These are phyloP conservation scores for Apostichopus japonicus DNA, from an alignment of 35 echinoderm and acorn worm species.

Conservation along the genomic window DNA sequence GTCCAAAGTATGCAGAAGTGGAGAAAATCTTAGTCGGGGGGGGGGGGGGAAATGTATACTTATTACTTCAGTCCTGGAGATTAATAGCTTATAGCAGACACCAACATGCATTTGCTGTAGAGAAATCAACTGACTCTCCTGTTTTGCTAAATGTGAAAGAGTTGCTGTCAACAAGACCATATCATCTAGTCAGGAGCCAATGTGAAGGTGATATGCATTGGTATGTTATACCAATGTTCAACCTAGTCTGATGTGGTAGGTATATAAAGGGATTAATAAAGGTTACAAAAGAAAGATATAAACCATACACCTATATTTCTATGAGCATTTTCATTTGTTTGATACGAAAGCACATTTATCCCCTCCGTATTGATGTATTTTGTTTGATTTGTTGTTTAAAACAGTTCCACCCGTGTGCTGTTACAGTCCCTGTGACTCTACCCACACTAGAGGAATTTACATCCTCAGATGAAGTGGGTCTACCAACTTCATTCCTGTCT, in stretches of 20 bases:
- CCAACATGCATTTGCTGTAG: conserved; percentile 36
- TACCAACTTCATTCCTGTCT: background rate
- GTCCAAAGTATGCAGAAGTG: background rate
- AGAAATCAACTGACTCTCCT: background rate
- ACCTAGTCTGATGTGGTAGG: background rate
- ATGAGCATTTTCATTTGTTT: too few relatives aligned
- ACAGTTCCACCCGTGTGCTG: background rate
- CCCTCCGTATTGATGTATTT: background rate
- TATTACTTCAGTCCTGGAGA: background rate
- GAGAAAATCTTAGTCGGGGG: background rate
- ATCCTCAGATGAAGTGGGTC: background rate
- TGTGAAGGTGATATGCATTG: background rate
- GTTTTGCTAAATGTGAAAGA: background rate
- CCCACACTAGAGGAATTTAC: background rate
- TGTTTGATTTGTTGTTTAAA: background rate
- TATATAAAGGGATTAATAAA: background rate
- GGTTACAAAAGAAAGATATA: too few relatives aligned
- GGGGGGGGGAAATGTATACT: background rate
- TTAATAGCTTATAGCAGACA: background rate
- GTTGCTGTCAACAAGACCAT: background rate
- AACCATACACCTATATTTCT: too few relatives aligned
- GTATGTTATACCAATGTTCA: background rate
- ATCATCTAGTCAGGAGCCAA: background rate
- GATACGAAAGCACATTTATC: too few relatives aligned
- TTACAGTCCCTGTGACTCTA: background rate